Conservation (phyloP, 2,797 vertebrate genomes). For the Monodelphis domestica region DNA sequence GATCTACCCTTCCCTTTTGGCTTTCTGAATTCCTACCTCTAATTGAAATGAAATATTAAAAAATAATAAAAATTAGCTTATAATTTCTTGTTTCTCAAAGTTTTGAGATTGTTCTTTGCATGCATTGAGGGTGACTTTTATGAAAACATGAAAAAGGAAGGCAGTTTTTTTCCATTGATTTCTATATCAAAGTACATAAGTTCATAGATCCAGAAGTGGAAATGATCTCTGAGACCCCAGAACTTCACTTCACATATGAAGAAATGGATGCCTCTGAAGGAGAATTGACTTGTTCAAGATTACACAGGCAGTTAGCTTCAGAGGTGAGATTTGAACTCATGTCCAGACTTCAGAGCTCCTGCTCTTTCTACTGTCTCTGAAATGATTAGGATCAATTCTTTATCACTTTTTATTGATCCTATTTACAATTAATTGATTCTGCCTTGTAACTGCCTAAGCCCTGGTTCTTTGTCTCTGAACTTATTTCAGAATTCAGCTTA, state of each 20-base stretch:
- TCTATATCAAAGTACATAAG: neutral
- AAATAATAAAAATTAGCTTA: neutral
- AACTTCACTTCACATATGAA: neutral
- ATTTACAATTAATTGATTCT: too few relatives aligned
- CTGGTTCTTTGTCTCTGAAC: too few relatives aligned
- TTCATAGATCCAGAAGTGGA: neutral
- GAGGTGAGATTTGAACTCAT: neutral
- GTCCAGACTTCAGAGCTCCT: neutral
- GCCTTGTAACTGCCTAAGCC: too few relatives aligned
- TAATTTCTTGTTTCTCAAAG: neutral
- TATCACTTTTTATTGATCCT: too few relatives aligned
- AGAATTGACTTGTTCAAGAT: neutral
- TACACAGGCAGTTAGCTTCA: slow-evolving; percentile 1
- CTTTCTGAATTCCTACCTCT: neutral
- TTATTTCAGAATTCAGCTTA: too few relatives aligned
- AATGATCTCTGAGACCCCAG: neutral
- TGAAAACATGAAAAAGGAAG: neutral
- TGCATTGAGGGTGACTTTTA: neutral
- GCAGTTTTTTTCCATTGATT: neutral
- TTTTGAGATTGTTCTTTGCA: neutral
- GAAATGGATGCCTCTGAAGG: neutral
- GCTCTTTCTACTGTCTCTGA: neutral
- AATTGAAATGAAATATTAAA: neutral
- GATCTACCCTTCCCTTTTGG: neutral
- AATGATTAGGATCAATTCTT: too few relatives aligned